phyloP scores from a whole-genome alignment of 2,888 invertebrate species.

The Caenorhabditis virilis region DNA sequence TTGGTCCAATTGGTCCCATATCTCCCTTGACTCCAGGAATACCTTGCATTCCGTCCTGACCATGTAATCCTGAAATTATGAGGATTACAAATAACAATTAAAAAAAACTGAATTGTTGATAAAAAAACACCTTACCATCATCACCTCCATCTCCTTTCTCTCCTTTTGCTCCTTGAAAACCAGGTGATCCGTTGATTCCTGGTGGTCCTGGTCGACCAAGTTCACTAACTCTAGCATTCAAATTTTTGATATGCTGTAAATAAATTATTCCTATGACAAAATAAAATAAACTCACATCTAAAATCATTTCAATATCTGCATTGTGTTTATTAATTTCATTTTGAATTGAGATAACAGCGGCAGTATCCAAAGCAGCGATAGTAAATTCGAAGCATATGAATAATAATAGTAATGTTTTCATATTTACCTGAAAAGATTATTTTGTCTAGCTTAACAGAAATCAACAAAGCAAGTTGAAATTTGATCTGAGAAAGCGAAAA shows the following conservation, averaged over 20 bases:
- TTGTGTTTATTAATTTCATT: slow-evolving; percentile 57
- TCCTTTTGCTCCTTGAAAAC: slow-evolving; percentile 53
- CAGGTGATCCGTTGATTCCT: slow-evolving; percentile 54
- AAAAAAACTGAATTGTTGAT: not conserved
- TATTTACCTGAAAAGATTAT: too few relatives aligned
- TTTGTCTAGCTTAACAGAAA: too few relatives aligned
- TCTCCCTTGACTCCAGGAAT: slow-evolving; percentile 57
- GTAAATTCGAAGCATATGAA: too few relatives aligned
- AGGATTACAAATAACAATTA: not conserved
- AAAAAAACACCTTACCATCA: slow-evolving; percentile 32
- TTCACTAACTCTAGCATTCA: slow-evolving; percentile 54
- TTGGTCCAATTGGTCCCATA: slow-evolving; percentile 55
- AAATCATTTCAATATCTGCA: slow-evolving; percentile 56
- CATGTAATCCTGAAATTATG: slow-evolving; percentile 31
- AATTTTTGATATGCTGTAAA: slow-evolving; percentile 55
- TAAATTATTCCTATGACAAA: too few relatives aligned
- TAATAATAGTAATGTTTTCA: too few relatives aligned
- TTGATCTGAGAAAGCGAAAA: too few relatives aligned
- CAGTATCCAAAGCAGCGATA: slow-evolving; percentile 51
- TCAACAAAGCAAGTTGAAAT: too few relatives aligned
- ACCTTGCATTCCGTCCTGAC: slow-evolving; percentile 55
- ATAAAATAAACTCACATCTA: slow-evolving; percentile 43
- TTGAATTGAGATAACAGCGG: slow-evolving; percentile 57
- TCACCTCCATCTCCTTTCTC: slow-evolving; percentile 48
- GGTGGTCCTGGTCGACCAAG: slow-evolving; percentile 54